A percentile compares a stretch with the other conserved stretches of the same genome.
phyloP scores from a whole-genome alignment of 2,797 vertebrate genomes.

The Amblyopsis hoosieri region DNA sequence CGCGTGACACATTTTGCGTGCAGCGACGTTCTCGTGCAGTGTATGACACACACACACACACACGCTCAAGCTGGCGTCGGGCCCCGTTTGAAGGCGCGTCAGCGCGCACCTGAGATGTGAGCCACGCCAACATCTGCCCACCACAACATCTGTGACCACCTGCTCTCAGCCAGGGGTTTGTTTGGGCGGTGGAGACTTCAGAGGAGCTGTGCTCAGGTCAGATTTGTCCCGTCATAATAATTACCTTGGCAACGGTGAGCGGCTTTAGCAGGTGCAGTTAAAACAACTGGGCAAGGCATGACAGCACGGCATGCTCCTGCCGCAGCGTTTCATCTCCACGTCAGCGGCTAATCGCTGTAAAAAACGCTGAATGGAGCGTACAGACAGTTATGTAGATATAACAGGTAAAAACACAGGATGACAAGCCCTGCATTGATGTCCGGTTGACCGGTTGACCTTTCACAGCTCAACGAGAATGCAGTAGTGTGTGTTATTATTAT shows the following conservation, averaged over 20 bases:
- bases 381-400: too few species aligned
- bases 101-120: constrained; percentile 17
- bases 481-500: too few species aligned
- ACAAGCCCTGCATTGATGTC: too few species aligned
- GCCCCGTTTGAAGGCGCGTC: neutral
- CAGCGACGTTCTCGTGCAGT: neutral
- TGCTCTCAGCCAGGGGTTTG: constrained; percentile 39
- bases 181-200: constrained; percentile 25
- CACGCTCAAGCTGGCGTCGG: neutral
- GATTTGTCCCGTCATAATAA: constrained; percentile 23
- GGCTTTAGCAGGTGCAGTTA: neutral
- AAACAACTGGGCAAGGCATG: neutral
- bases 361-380: too few species aligned
- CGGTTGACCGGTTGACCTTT: too few species aligned
- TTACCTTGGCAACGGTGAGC: constrained; percentile 9
- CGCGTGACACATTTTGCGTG: constrained; percentile 1
- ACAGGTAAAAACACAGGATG: too few species aligned
- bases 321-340: too few species aligned
- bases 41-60: constrained; percentile 35
- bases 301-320: too few species aligned
- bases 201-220: constrained; percentile 26
- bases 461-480: too few species aligned
- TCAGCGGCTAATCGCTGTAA: too few species aligned
- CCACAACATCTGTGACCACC: constrained; percentile 51
- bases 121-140: constrained; percentile 68